Conservation (phyloP, 2,113 vertebrate species). For the Rhabdomys dilectus region DNA sequence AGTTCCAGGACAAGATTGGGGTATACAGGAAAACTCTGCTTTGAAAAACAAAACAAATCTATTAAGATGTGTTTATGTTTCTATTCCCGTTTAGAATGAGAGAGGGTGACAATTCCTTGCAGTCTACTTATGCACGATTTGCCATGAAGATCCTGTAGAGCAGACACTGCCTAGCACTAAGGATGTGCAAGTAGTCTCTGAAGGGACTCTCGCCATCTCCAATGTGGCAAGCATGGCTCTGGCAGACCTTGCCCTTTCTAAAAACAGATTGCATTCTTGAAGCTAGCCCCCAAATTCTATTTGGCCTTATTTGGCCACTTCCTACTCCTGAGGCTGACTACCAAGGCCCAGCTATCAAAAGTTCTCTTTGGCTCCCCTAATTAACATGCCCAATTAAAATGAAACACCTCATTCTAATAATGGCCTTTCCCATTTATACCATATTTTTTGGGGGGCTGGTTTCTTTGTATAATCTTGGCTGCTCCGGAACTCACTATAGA, state of each 20-base stretch:
- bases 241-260: neutral
- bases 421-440: neutral
- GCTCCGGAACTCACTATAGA: too few relatives aligned
- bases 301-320: neutral
- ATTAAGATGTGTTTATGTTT: neutral
- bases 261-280: neutral
- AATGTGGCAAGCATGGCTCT: neutral
- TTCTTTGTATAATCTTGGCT: too few relatives aligned
- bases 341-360: neutral
- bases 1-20: neutral
- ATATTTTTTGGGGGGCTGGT: too few relatives aligned
- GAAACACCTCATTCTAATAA: neutral
- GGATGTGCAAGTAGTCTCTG: neutral
- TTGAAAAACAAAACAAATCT: neutral
- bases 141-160: neutral
- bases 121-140: neutral
- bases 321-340: neutral
- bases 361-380: neutral
- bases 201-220: neutral
- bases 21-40: neutral
- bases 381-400: neutral
- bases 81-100: neutral
- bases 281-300: neutral
- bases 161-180: accelerated
- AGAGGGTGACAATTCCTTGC: neutral